Conservation (phyloP, 2,888 invertebrate species). For the Agrilus mali region DNA sequence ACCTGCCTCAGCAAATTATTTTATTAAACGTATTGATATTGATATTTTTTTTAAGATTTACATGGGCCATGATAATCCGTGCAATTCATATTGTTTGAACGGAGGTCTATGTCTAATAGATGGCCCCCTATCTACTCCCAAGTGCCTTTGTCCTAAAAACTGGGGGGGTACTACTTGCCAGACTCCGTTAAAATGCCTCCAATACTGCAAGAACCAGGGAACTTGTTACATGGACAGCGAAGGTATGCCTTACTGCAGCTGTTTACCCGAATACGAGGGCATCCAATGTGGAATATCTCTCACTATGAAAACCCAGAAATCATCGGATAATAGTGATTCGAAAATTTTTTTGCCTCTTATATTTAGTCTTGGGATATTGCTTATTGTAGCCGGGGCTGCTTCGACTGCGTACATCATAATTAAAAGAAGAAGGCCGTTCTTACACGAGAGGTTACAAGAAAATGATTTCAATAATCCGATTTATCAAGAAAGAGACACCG, state of each 20-base stretch:
- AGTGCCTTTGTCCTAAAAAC: conserved; percentile 42
- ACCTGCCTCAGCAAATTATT: too few species aligned
- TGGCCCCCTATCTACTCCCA: conserved; percentile 34
- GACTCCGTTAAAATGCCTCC: conserved; percentile 33
- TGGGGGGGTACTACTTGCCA: conserved; percentile 47
- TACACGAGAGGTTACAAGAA: conserved; percentile 68
- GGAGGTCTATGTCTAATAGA: conserved; percentile 47
- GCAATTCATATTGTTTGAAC: conserved; percentile 43
- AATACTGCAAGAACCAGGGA: conserved; percentile 41
- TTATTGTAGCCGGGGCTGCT: conserved; percentile 15
- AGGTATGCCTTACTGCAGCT: conserved; percentile 30
- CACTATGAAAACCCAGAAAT: conserved; percentile 6
- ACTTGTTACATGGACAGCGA: conserved; percentile 34
- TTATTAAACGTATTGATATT: too few species aligned
- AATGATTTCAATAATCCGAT: conserved; percentile 78
- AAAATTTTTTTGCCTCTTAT: conserved; percentile 9
- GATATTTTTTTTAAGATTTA: conserved; percentile 24
- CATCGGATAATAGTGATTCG: conserved; percentile 4
- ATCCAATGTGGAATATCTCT: conserved; percentile 32
- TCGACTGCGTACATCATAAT: conserved; percentile 23
- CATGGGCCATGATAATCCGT: conserved; percentile 50
- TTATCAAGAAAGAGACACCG: conserved; percentile 63
- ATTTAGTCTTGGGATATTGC: conserved; percentile 11
- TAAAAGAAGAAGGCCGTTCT: conserved; percentile 41
- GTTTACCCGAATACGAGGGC: conserved; percentile 35